Conservation (phyloP, 2,113 vertebrate genomes). For the Calidris pygmaea region DNA sequence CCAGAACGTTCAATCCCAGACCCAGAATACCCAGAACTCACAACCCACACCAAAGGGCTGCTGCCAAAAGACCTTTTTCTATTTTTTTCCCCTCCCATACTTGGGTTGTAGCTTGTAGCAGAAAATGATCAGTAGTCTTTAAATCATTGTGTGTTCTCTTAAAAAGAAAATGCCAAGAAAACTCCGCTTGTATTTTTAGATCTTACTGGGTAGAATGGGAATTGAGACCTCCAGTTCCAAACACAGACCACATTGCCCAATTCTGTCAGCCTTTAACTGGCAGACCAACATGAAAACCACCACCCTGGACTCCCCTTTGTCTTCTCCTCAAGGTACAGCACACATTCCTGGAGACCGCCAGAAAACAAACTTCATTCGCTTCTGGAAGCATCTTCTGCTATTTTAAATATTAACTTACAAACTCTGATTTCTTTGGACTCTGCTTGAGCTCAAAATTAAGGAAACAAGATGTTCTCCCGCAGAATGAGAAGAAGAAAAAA, state of each 20-base stretch:
- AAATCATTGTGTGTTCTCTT: constrained; percentile 39
- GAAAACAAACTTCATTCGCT: neutral
- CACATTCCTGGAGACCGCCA: neutral
- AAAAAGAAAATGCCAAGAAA: constrained; percentile 56
- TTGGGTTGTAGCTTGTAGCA: constrained; percentile 2
- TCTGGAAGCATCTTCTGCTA: constrained; percentile 9
- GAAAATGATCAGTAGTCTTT: constrained; percentile 30
- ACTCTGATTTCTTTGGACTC: constrained; percentile 15
- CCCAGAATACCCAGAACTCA: constrained; percentile 37
- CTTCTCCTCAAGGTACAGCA: neutral
- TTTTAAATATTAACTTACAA: neutral
- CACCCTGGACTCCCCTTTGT: neutral
- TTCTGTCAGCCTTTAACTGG: neutral
- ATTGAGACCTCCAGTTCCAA: constrained; percentile 31
- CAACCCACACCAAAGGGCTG: constrained; percentile 47
- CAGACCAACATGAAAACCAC: neutral
- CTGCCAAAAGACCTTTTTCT: constrained; percentile 1
- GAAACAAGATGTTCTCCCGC: constrained; percentile 40
- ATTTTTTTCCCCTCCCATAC: neutral
- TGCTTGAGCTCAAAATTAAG: neutral
- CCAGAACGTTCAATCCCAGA: constrained; percentile 14
- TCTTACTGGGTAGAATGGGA: constrained; percentile 18
- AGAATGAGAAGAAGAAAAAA: neutral
- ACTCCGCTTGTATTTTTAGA: constrained; percentile 56
- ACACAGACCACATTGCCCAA: neutral